phyloP scores from a whole-genome alignment of 2,113 vertebrate genomes.

The Zingel zingel region DNA sequence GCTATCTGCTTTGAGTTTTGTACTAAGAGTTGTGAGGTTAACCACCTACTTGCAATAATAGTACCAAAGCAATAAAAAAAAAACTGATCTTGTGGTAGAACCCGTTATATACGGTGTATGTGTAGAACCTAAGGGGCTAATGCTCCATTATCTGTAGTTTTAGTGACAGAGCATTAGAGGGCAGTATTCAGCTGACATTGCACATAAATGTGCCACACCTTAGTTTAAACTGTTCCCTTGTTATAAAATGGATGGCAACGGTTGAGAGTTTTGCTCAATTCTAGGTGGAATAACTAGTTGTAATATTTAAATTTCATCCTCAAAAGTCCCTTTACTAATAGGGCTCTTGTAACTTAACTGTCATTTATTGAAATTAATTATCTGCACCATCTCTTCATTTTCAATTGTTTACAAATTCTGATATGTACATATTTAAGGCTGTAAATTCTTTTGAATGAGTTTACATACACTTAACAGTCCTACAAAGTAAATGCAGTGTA shows the following conservation, averaged over 20 bases:
- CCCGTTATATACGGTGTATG: too few species aligned
- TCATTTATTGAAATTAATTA: not conserved
- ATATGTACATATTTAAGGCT: not conserved
- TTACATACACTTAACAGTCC: not conserved
- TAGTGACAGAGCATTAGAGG: slow-evolving; percentile 16
- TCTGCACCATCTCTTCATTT: not conserved
- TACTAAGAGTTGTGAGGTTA: too few species aligned
- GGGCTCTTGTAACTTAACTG: not conserved
- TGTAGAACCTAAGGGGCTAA: not conserved
- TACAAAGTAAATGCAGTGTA: too few species aligned
- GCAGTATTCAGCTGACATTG: not conserved
- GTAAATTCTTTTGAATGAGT: not conserved
- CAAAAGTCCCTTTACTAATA: not conserved
- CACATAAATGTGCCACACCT: slow-evolving; percentile 16
- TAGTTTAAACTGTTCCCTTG: not conserved
- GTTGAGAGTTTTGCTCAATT: not conserved
- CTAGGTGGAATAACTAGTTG: not conserved
- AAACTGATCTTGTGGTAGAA: not conserved
- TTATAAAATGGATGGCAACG: not conserved
- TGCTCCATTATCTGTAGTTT: slow-evolving; percentile 1
- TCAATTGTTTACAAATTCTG: not conserved
- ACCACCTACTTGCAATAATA: too few species aligned
- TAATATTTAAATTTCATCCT: not conserved
- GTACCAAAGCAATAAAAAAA: too few species aligned
- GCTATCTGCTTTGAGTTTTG: too few species aligned